phyloP scores from a whole-genome alignment of 2,888 invertebrate species.

The Tenthredo distinguenda region DNA sequence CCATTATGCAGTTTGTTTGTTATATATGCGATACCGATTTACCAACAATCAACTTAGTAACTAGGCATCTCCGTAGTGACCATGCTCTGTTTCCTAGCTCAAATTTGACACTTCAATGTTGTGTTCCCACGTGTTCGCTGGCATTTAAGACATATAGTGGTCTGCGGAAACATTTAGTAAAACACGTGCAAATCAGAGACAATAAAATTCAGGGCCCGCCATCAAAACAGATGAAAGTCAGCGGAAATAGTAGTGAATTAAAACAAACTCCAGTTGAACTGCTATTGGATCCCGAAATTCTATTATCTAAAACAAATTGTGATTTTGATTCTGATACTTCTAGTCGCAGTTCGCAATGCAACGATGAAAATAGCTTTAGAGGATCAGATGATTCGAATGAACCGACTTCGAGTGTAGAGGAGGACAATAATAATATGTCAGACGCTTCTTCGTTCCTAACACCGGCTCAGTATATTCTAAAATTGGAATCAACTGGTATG shows the following conservation, averaged over 20 bases:
- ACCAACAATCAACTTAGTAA: neutral
- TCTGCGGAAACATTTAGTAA: conserved; percentile 17
- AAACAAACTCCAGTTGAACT: neutral
- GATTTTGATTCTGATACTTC: neutral
- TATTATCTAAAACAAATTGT: neutral
- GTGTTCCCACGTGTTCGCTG: neutral
- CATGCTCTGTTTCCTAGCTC: conserved; percentile 21
- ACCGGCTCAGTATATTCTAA: neutral
- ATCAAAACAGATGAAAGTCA: neutral
- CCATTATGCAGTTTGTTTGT: conserved; percentile 26
- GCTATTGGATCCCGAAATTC: neutral
- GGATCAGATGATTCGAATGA: neutral
- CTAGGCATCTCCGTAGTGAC: conserved; percentile 21
- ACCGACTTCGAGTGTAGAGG: neutral
- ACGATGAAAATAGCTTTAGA: neutral
- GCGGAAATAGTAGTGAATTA: neutral
- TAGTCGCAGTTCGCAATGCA: neutral
- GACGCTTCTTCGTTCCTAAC: neutral
- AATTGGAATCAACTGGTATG: conserved; percentile 13
- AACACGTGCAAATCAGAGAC: neutral
- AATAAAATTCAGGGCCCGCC: neutral
- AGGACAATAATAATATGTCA: neutral
- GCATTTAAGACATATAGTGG: conserved; percentile 13
- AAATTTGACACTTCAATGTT: conserved; percentile 14
- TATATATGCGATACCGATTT: neutral